Conservation (phyloP, 2,888 invertebrate species). For the Pheosia tremula region DNA sequence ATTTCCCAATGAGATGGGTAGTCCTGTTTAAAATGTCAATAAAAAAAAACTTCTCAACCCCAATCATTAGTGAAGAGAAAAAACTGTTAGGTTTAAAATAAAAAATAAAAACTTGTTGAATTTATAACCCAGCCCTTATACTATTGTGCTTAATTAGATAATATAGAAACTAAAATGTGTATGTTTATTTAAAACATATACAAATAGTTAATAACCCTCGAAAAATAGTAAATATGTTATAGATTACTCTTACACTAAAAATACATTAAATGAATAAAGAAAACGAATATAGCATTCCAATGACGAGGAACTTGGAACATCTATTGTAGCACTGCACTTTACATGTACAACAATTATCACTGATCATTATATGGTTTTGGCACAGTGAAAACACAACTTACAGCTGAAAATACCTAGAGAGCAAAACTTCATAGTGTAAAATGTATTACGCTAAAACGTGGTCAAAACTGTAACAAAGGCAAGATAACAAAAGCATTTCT, state of each 20-base stretch:
- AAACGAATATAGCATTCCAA: slow-evolving; percentile 50
- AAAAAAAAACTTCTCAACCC: slow-evolving; percentile 55
- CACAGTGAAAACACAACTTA: slow-evolving; percentile 61
- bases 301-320: slow-evolving; percentile 72
- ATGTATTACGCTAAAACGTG: slow-evolving; percentile 30
- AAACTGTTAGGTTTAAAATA: slow-evolving; percentile 36
- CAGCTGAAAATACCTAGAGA: slow-evolving; percentile 52
- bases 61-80: slow-evolving; percentile 42
- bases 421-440: slow-evolving; percentile 39
- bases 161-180: slow-evolving; percentile 64
- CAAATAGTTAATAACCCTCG: slow-evolving; percentile 69
- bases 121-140: slow-evolving; percentile 72
- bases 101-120: slow-evolving; percentile 62
- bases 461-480: slow-evolving; percentile 53
- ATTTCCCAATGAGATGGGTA: slow-evolving; percentile 45
- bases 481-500: slow-evolving; percentile 46
- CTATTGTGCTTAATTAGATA: slow-evolving; percentile 76
- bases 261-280: slow-evolving; percentile 56
- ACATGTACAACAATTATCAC: slow-evolving; percentile 63
- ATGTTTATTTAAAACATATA: slow-evolving; percentile 65
- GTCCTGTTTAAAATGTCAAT: slow-evolving; percentile 38
- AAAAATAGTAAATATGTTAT: slow-evolving; percentile 79
- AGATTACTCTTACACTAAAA: slow-evolving; percentile 65
- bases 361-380: slow-evolving; percentile 79
- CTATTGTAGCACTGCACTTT: slow-evolving; percentile 55